phyloP scores from a whole-genome alignment of 2,113 vertebrate species.

The Peromyscus maniculatus region DNA sequence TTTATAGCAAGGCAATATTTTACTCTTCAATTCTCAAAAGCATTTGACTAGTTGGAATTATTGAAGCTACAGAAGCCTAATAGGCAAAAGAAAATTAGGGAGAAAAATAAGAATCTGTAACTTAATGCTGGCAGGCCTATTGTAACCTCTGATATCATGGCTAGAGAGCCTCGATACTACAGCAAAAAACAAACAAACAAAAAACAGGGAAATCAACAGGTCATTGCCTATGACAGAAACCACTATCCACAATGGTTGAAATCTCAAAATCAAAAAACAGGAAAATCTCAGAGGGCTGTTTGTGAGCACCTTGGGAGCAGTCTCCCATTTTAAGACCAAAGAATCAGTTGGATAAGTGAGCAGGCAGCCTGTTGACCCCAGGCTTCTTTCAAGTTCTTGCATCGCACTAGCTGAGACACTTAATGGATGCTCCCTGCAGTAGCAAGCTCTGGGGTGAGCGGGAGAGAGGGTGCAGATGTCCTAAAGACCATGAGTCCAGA shows the following conservation, averaged over 20 bases:
- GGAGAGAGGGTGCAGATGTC: neutral
- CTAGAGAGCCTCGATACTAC: neutral
- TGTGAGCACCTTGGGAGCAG: neutral
- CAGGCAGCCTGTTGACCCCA: neutral
- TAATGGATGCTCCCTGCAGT: neutral
- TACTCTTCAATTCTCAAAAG: constrained; percentile 31
- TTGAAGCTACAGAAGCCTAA: constrained; percentile 61
- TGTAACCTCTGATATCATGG: neutral
- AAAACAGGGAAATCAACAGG: no score
- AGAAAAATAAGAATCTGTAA: neutral
- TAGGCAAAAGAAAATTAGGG: constrained; percentile 4
- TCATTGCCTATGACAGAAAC: no score
- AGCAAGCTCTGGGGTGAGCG: neutral
- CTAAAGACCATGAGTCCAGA: neutral
- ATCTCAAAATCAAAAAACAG: neutral
- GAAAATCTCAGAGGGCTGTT: neutral
- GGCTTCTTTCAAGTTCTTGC: neutral
- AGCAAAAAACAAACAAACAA: neutral
- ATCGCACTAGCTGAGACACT: neutral
- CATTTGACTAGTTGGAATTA: constrained; percentile 55
- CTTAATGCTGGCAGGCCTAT: neutral
- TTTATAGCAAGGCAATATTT: constrained; percentile 52
- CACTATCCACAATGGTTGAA: no score
- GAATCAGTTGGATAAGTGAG: neutral
- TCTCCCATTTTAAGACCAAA: neutral